Conservation (phyloP, 2,113 vertebrate species). For the Platysteira castanea region DNA sequence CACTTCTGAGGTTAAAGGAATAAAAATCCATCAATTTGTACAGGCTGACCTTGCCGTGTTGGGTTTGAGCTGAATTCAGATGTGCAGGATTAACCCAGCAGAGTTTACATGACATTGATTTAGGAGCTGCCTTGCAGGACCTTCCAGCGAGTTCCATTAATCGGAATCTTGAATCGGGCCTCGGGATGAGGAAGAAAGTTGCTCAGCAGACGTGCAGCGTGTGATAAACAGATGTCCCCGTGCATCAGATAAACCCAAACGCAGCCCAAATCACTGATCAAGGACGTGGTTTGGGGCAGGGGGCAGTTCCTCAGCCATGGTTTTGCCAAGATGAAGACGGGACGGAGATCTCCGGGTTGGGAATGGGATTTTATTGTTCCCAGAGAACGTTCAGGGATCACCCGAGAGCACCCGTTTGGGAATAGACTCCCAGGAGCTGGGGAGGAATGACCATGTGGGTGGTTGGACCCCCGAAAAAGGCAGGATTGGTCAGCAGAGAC, state of each 20-base stretch:
- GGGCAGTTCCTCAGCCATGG: accelerated
- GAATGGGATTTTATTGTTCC: not conserved
- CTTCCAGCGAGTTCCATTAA: slow-evolving; percentile 36
- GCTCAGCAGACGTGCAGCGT: slow-evolving; percentile 16
- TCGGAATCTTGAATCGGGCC: slow-evolving; percentile 53
- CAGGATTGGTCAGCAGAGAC: not conserved
- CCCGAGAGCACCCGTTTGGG: not conserved
- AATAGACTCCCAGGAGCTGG: accelerated
- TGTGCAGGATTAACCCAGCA: slow-evolving; percentile 51
- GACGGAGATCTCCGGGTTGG: not conserved
- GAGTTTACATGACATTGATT: slow-evolving; percentile 31
- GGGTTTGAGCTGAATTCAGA: slow-evolving; percentile 39
- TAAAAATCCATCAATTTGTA: slow-evolving; percentile 60
- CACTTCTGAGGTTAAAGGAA: slow-evolving; percentile 60
- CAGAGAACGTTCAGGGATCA: accelerated
- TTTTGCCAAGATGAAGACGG: not conserved
- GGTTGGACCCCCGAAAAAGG: not conserved
- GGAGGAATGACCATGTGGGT: accelerated
- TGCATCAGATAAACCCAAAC: slow-evolving; percentile 8
- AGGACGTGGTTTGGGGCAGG: not conserved
- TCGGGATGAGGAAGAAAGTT: not conserved
- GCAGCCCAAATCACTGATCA: not conserved
- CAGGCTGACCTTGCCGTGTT: not conserved
- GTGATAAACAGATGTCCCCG: slow-evolving; percentile 56
- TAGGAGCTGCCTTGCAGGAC: slow-evolving; percentile 37